These are phyloP conservation scores for Drosophila azteca DNA, from an alignment of 1,140 invertebrate genomes.

Conservation along the genomic window DNA sequence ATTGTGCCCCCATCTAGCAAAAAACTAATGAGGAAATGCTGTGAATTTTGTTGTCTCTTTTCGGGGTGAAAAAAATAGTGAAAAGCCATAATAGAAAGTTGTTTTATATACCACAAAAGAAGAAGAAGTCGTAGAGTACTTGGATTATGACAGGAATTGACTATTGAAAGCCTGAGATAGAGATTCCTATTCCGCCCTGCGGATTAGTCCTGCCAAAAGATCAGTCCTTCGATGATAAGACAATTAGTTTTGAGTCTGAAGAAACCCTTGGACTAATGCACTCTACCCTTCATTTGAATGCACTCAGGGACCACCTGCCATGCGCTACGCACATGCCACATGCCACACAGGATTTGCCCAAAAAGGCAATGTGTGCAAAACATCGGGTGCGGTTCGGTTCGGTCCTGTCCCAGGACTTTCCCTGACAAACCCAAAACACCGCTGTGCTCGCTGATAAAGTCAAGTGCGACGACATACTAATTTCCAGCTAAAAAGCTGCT, in stretches of 20 bases:
- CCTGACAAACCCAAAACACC: conserved; percentile 20
- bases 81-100: conserved; percentile 69
- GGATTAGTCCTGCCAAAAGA: not conserved
- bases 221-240: conserved; percentile 2
- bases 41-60: conserved; percentile 43
- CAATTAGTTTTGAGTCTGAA: conserved; percentile 1
- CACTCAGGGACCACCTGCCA: conserved; percentile 47
- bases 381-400: conserved; percentile 29
- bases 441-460: conserved; percentile 70
- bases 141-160: too few species aligned
- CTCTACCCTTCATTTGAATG: not conserved
- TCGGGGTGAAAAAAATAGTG: conserved; percentile 33
- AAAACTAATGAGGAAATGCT: conserved; percentile 77
- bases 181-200: too few species aligned
- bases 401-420: conserved; percentile 51
- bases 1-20: conserved; percentile 47
- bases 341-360: conserved; percentile 58
- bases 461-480: conserved; percentile 60
- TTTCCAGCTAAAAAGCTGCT: conserved; percentile 74
- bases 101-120: not conserved
- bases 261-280: not conserved
- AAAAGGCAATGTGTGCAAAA: conserved; percentile 43
- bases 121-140: conserved; percentile 12
- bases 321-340: too few species aligned
- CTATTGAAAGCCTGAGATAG: too few species aligned